These are phyloP conservation scores for Coptodon bakossiorum DNA, from an alignment of 2,113 vertebrate species.

Conservation along the genomic window DNA sequence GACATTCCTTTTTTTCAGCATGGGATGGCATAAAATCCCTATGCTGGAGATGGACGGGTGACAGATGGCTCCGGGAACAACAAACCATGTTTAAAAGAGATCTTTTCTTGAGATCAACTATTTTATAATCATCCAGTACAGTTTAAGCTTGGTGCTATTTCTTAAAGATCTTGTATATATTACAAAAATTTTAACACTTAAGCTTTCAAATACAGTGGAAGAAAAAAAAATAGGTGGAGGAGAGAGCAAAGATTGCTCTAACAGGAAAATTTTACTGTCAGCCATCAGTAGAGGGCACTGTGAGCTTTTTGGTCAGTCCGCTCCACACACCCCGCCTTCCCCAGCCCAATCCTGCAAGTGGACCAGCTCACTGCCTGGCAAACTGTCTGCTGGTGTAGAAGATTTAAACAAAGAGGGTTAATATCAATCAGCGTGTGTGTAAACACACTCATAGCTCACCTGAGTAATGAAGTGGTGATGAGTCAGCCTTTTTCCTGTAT, in stretches of 20 bases:
- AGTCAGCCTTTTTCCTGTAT: constrained; percentile 53
- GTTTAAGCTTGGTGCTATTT: background rate
- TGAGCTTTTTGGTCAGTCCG: constrained; percentile 51
- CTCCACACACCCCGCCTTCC: background rate
- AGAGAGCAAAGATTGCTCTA: background rate
- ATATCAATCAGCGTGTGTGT: constrained; percentile 63
- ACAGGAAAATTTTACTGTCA: background rate
- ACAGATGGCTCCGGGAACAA: background rate
- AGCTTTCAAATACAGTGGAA: background rate
- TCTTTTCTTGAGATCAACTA: background rate
- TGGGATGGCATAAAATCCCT: background rate
- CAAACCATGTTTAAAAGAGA: background rate
- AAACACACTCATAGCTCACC: constrained; percentile 62
- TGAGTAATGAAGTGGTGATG: constrained; percentile 61
- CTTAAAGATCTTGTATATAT: background rate
- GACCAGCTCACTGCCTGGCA: constrained; percentile 11
- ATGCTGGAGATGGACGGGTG: background rate
- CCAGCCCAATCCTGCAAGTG: background rate
- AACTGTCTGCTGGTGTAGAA: constrained; percentile 30
- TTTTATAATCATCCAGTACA: background rate
- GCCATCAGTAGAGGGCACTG: constrained; percentile 70
- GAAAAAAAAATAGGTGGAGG: background rate
- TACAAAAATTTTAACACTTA: background rate
- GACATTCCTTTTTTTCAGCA: background rate
- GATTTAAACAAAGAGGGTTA: constrained; percentile 67